Conservation (phyloP, 2,113 vertebrate genomes). For the Rhinolophus sinicus region DNA sequence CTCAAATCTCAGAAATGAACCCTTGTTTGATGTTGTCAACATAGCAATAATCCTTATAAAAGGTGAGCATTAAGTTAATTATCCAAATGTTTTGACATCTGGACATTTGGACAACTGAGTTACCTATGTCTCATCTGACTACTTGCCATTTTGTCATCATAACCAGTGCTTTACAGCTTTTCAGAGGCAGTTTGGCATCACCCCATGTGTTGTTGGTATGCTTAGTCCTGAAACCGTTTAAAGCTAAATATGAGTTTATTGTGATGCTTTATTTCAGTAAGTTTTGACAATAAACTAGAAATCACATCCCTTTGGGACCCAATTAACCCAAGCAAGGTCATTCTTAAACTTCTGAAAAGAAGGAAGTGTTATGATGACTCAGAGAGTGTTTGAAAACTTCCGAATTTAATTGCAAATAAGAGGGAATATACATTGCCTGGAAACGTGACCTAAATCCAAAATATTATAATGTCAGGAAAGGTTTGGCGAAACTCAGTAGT, state of each 20-base stretch:
- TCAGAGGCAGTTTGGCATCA: background rate
- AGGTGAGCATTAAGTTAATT: background rate
- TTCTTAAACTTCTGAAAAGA: constrained; percentile 49
- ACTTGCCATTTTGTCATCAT: background rate
- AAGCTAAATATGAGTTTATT: constrained; percentile 20
- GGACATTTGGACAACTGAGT: background rate
- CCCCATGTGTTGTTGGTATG: background rate
- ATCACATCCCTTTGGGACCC: constrained; percentile 1
- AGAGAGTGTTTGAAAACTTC: constrained; percentile 54
- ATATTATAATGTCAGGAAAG: constrained; percentile 12
- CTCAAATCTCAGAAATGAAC: background rate
- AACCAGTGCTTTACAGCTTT: background rate
- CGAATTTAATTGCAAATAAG: constrained; percentile 70
- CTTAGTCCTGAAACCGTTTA: constrained; percentile 32
- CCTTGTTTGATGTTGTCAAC: background rate
- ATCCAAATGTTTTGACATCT: background rate
- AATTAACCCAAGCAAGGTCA: constrained; percentile 69
- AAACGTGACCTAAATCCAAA: constrained; percentile 56
- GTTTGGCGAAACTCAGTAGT: background rate
- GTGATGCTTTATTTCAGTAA: background rate
- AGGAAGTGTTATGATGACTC: constrained; percentile 28
- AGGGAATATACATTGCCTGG: constrained; percentile 46
- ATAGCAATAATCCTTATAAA: background rate
- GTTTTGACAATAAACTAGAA: constrained; percentile 50
- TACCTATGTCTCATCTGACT: background rate